Conservation (phyloP, 2,797 vertebrate genomes). For the Arnoldichthys spilopterus region DNA sequence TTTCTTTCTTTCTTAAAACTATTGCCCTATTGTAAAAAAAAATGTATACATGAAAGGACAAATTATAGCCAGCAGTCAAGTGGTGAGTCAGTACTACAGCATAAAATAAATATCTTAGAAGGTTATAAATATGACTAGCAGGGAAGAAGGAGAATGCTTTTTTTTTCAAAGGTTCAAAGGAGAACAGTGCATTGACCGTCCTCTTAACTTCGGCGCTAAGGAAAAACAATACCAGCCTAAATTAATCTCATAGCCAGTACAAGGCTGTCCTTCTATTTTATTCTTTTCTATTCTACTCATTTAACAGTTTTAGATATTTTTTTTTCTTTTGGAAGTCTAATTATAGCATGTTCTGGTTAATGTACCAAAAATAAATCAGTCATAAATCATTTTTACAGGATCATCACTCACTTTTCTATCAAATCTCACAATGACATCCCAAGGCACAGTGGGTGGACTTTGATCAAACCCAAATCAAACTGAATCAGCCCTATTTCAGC, state of each 20-base stretch:
- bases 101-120: neutral
- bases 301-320: too few relatives aligned
- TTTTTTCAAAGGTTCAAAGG: neutral
- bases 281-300: too few relatives aligned
- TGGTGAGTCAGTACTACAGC: neutral
- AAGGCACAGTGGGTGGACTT: neutral
- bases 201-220: too few relatives aligned
- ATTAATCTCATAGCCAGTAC: too few relatives aligned
- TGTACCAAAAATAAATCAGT: neutral
- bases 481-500: neutral
- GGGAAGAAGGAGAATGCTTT: neutral
- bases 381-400: neutral
- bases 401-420: neutral
- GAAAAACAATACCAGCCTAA: too few relatives aligned
- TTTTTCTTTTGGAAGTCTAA: too few relatives aligned
- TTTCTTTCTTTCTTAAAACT: neutral
- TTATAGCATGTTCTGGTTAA: too few relatives aligned
- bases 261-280: too few relatives aligned
- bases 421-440: neutral
- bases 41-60: too few relatives aligned
- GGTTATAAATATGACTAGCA: neutral
- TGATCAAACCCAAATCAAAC: constrained; percentile 20
- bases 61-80: neutral
- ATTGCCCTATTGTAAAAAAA: too few relatives aligned
- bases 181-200: too few relatives aligned